Conservation (phyloP, 2,888 invertebrate genomes). For the Acrobasis suavella region DNA sequence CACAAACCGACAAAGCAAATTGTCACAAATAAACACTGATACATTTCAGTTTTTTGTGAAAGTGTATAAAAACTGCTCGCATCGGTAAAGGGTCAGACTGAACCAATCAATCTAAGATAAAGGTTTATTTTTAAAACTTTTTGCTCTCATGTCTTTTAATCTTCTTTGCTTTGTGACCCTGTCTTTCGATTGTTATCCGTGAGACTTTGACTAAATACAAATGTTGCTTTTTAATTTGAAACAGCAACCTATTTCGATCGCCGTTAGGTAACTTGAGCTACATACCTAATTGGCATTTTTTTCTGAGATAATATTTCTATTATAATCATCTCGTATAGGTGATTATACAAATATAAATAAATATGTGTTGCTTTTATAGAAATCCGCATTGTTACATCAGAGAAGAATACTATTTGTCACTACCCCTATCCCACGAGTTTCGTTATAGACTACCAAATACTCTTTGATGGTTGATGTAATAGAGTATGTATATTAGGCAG, state of each 20-base stretch:
- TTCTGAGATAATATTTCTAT: too few relatives aligned
- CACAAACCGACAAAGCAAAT: conserved; percentile 82
- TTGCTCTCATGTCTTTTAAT: conserved; percentile 49
- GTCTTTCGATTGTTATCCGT: conserved; percentile 71
- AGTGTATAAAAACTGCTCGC: conserved; percentile 71
- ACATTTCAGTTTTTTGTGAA: conserved; percentile 73
- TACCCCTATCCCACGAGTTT: too few relatives aligned
- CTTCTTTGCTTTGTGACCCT: conserved; percentile 55
- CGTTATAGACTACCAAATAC: too few relatives aligned
- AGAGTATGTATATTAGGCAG: too few relatives aligned
- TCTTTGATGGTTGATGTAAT: too few relatives aligned
- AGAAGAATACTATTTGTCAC: too few relatives aligned
- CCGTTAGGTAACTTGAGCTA: neutral
- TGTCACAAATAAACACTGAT: conserved; percentile 83
- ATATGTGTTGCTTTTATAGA: too few relatives aligned
- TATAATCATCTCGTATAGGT: too few relatives aligned
- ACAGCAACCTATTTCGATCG: neutral
- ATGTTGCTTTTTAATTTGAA: conserved; percentile 43
- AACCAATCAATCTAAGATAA: conserved; percentile 80
- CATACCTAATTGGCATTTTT: neutral
- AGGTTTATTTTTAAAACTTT: conserved; percentile 73
- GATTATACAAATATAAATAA: too few relatives aligned
- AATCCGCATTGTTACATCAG: too few relatives aligned
- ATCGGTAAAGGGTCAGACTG: conserved; percentile 76
- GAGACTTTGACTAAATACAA: conserved; percentile 59